A percentile compares a stretch with the other conserved stretches of the same genome.
phyloP scores from a whole-genome alignment of 2,113 vertebrate genomes.

The Pachycephala philippinensis region DNA sequence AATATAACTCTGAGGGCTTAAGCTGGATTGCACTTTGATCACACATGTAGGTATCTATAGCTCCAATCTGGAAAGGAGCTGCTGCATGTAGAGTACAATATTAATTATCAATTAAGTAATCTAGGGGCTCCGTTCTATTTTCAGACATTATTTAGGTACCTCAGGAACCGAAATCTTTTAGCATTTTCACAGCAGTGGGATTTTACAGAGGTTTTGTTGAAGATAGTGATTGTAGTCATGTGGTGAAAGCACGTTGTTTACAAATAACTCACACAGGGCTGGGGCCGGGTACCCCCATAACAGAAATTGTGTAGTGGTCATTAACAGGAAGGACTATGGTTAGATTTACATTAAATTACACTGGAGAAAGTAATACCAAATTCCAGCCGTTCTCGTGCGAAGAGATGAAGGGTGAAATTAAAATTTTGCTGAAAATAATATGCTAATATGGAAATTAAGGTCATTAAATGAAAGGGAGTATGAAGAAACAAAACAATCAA shows the following conservation, averaged over 20 bases:
- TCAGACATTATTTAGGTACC: neutral
- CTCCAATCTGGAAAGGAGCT: neutral
- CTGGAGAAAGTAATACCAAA: neutral
- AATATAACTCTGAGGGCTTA: neutral
- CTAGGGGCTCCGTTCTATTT: neutral
- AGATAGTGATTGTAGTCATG: neutral
- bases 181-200: neutral
- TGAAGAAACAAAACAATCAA: constrained; percentile 31
- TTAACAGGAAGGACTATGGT: neutral
- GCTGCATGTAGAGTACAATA: neutral
- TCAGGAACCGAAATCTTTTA: neutral
- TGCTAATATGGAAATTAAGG: constrained; percentile 10
- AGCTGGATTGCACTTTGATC: neutral
- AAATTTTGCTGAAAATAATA: constrained; percentile 18
- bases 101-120: neutral
- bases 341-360: neutral
- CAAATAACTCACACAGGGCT: neutral
- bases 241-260: neutral
- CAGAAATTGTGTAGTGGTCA: neutral
- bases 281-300: neutral
- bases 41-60: neutral
- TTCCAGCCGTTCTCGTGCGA: neutral
- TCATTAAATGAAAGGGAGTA: constrained; percentile 19
- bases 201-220: neutral
- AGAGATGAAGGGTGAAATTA: neutral